These are phyloP conservation scores for Macquaria australasica DNA, from an alignment of 2,113 vertebrate species.

Conservation along the genomic window DNA sequence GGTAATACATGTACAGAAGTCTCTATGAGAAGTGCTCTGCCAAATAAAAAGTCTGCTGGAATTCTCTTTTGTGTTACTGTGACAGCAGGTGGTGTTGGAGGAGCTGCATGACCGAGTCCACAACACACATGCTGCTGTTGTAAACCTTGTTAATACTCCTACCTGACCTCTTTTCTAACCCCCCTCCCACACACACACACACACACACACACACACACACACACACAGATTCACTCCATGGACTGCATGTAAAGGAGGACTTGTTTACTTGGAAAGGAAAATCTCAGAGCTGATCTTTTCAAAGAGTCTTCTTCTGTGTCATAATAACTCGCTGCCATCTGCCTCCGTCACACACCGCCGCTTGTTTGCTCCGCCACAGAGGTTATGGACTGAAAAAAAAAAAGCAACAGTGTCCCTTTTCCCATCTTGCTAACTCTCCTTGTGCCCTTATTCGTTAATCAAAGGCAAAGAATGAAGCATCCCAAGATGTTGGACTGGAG, in stretches of 20 bases:
- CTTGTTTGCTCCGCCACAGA: slow-evolving; percentile 1
- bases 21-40: slow-evolving; percentile 51
- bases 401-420: not conserved
- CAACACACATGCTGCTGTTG: slow-evolving; percentile 46
- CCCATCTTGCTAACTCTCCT: not conserved
- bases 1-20: slow-evolving; percentile 19
- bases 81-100: slow-evolving; percentile 40
- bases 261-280: slow-evolving; percentile 15
- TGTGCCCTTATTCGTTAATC: not conserved
- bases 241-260: slow-evolving; percentile 51
- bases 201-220: not conserved
- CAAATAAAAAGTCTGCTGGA: slow-evolving; percentile 55
- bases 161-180: slow-evolving; percentile 37
- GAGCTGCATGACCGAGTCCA: slow-evolving; percentile 54
- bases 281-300: slow-evolving; percentile 5
- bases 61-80: slow-evolving; percentile 29
- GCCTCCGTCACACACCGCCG: slow-evolving; percentile 4
- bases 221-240: not conserved
- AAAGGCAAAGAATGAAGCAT: not conserved
- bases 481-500: not conserved
- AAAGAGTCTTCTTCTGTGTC: slow-evolving; percentile 14
- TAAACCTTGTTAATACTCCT: slow-evolving; percentile 42
- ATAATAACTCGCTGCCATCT: slow-evolving; percentile 29
- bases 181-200: not conserved
- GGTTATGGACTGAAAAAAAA: not conserved